These are phyloP conservation scores for Apodemus speciosus DNA, from an alignment of 2,113 vertebrate genomes.

Conservation along the genomic window DNA sequence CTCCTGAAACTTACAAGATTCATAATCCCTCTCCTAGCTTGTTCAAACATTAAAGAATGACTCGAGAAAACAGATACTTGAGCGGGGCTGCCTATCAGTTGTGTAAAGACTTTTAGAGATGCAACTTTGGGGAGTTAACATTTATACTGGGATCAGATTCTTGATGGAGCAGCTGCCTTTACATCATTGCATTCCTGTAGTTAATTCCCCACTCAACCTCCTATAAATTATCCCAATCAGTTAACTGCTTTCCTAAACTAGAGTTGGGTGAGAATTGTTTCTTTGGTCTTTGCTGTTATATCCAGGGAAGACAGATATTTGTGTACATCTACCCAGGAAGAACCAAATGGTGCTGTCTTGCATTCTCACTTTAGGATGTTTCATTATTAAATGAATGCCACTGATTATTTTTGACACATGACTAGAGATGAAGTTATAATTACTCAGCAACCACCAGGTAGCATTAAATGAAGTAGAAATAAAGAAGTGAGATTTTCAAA, in stretches of 20 bases:
- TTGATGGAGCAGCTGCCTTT: background rate
- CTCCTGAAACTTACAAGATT: background rate
- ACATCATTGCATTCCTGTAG: background rate
- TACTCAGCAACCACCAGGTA: background rate
- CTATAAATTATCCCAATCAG: background rate
- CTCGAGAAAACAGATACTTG: too few species aligned
- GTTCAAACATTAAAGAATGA: background rate
- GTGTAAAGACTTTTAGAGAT: background rate
- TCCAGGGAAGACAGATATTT: background rate
- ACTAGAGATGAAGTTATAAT: background rate
- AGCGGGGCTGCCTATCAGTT: background rate
- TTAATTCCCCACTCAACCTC: background rate
- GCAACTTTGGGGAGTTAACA: background rate
- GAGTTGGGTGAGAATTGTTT: background rate
- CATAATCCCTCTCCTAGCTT: background rate
- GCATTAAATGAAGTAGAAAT: background rate
- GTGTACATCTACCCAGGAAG: background rate
- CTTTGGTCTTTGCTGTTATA: background rate
- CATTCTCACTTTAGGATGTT: background rate
- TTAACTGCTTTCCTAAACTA: background rate
- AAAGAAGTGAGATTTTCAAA: background rate
- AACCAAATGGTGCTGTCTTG: background rate
- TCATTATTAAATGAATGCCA: background rate
- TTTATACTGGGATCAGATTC: accelerated
- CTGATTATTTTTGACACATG: background rate